Evolutionary conservation across 1,140 invertebrate species (phyloP), one percentile per base, ranked within the genome.

Genomic region (Wiebesia pumilae): DNA sequence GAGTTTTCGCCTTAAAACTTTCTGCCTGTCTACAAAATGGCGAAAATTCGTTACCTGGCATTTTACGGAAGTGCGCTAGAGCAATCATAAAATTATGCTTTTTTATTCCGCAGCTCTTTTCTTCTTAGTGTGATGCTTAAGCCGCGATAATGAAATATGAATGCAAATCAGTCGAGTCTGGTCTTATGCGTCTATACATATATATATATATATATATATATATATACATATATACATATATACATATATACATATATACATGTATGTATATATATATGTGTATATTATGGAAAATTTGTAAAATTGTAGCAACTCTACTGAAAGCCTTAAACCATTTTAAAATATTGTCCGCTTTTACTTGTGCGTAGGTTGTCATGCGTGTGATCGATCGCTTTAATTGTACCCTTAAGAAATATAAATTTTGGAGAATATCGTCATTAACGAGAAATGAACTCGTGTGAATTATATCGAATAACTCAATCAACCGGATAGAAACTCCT

Each of bases 1-100:
- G 58, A 33, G 58, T 79, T 84, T 84, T 78, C 75, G n/a, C 54
- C 73, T 84, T 51, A 79, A 84, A 84, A 47, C 33, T 58, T 75
- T n/a, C 16, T 3, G 58, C 21, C n/a, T 62, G 67, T 81, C 79
- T 19, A 21, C 47, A 58, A 58, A 58, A 35, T 47, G 30, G 30
- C 73, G 43, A 77, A 77, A 77, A 27, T 71, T 71, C 35, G 16
- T 14, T 30, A 21, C 16, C 69, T 38, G 69, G 7, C 40, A 21
- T 71, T 71, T 71, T 35, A 30, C 69, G 69, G 69, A 71, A 71
- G 33, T 69, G 9, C 30, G 3, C 67, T 14, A 12, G 14, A 35
- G 7, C 0, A 71, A 71, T 40, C 40, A 58, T 62, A 33, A 80
- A 80, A 38, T 79, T 79, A 54, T 54, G n/a, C 14, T 79, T 79